Base-by-base conservation (phyloP, 2,113 vertebrate species). In the Zapornia atra region DNA sequence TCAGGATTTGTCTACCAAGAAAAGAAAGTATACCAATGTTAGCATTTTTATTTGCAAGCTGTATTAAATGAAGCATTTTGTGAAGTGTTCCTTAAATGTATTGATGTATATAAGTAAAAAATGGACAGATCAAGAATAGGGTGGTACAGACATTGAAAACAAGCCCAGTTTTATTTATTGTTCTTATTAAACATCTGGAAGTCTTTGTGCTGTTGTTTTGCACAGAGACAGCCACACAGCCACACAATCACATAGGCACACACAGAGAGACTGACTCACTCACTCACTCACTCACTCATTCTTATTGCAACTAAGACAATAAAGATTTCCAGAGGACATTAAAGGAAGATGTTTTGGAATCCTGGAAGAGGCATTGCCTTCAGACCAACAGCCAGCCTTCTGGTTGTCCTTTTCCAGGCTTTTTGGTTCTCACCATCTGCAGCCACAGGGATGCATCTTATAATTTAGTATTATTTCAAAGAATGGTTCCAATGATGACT, bases 1-100 rank as follows among this genome's bases (percentile, higher is more conserved):
- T 98, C 98, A 20, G 98, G 69, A 93, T 97, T 98, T 64, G 98
- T 98, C 99, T 99, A 97, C 28, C 65, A 92, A 97, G 97, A 98
- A 91, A 96, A 96, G 92, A 96, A 57, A 88, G 56, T 28, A 92
- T 48, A 88, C 4, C 42, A 44, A 82, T 40, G 56, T 94, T 83
- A 96, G 46, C 6, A 64, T 29, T 85, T 71, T 53, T 54, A 70
- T 29, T 76, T 82, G 25, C 44, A 89, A 84, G 29, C 21, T 28
- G 34, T 7, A 51, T n/a, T 57, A 92, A 65, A 81, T 56, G 80
- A 85, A 92, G 4, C 31, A n/a, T 73, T 93, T 91, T 21, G 2
- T 51, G 44, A 85, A 69, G 19, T 40, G 4, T 59, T 87, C 38
- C 19, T 91, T 85, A 89, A 78, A 92, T 15, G 72, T 48, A 68